These are phyloP conservation scores for Taeniopygia guttata DNA, from an alignment of 2,797 vertebrate genomes.

Conservation along the genomic window DNA sequence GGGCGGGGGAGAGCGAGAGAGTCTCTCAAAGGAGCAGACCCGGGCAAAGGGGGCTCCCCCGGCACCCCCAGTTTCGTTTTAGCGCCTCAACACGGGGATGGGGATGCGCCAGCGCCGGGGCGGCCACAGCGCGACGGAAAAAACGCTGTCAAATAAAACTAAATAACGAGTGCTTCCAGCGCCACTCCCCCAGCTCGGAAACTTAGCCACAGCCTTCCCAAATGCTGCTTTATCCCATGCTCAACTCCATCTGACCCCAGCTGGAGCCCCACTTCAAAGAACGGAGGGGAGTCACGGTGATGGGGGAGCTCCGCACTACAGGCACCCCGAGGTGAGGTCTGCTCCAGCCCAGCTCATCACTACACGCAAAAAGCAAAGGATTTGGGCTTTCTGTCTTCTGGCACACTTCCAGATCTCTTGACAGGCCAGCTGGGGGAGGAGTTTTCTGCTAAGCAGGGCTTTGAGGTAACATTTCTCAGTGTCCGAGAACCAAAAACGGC, in stretches of 20 bases:
- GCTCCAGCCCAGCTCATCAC: not conserved
- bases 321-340: not conserved
- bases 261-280: not conserved
- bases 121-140: not conserved
- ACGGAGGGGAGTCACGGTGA: not conserved
- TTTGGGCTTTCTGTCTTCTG: not conserved
- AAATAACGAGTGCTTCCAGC: not conserved
- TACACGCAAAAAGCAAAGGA: not conserved
- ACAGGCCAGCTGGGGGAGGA: not conserved
- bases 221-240: not conserved
- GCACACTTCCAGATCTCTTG: not conserved
- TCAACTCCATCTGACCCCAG: not conserved
- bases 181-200: not conserved
- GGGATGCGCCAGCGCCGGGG: not conserved
- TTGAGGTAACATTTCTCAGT: slow-evolving; percentile 6
- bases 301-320: not conserved
- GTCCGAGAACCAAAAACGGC: not conserved
- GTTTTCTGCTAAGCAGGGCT: slow-evolving; percentile 24
- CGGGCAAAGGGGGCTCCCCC: not conserved
- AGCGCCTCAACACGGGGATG: not conserved
- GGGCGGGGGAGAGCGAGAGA: slow-evolving; percentile 27
- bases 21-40: slow-evolving; percentile 17
- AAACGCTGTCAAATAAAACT: slow-evolving; percentile 22
- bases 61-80: not conserved
- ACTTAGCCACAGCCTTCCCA: not conserved